A percentile compares a stretch with the other conserved stretches of the same genome.
These are phyloP conservation scores for Polydrusus pterygomalis DNA, from an alignment of 2,888 invertebrate species.

Conservation along the genomic window DNA sequence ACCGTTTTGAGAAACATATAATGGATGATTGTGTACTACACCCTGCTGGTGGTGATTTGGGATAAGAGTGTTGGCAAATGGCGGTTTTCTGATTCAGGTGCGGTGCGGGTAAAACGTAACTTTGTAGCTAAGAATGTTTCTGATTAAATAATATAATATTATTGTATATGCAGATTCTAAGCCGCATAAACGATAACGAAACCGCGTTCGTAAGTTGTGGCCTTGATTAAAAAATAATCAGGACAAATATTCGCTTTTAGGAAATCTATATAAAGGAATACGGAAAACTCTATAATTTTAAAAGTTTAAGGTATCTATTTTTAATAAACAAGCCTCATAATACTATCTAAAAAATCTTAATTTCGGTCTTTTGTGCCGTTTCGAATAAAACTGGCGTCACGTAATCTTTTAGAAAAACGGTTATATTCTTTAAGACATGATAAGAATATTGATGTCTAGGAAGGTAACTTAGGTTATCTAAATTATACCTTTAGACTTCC, in stretches of 20 bases:
- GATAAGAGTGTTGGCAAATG: slow-evolving; percentile 41
- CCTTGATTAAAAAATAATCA: no score
- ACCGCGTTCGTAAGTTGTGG: no score
- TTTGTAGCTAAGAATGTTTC: no score
- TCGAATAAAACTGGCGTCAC: slow-evolving; percentile 6
- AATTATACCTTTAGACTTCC: not conserved
- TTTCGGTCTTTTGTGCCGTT: slow-evolving; percentile 18
- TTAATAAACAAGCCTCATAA: slow-evolving; percentile 8
- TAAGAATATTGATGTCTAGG: slow-evolving; percentile 11
- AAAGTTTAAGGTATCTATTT: slow-evolving; percentile 2
- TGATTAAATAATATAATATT: no score
- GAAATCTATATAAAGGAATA: no score
- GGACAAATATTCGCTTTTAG: no score
- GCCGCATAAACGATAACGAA: no score
- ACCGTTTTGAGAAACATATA: slow-evolving; percentile 53
- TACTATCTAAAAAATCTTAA: slow-evolving; percentile 21
- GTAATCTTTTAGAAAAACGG: slow-evolving; percentile 3
- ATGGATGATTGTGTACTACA: slow-evolving; percentile 53
- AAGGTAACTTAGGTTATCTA: slow-evolving; percentile 3
- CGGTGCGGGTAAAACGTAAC: slow-evolving; percentile 1
- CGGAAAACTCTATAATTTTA: no score
- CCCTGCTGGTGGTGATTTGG: slow-evolving; percentile 44
- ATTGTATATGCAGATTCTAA: slow-evolving; percentile 1
- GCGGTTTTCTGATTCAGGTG: slow-evolving; percentile 29
- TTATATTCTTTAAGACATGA: slow-evolving; percentile 15